A percentile compares a stretch with the other conserved stretches of the same genome.
These are phyloP conservation scores for Drosophila grimshawi DNA, from an alignment of 1,140 invertebrate species.

Conservation along the genomic window DNA sequence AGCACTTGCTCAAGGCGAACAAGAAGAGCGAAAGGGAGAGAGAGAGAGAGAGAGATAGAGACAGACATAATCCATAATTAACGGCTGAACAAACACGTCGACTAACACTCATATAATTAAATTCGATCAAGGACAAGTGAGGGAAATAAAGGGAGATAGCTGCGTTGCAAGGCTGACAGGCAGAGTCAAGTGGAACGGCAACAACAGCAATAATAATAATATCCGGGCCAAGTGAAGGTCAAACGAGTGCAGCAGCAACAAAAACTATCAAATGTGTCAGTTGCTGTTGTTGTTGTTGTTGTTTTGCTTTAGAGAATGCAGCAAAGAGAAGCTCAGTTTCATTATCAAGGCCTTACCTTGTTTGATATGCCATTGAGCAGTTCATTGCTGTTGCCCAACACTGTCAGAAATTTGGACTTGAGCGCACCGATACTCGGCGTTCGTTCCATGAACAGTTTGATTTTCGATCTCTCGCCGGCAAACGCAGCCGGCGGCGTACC, in stretches of 20 bases:
- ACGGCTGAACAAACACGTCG: conserved; percentile 10
- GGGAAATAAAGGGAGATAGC: background rate
- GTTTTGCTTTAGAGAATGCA: conserved; percentile 44
- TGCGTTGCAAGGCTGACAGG: conserved; percentile 8
- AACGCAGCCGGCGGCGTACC: conserved; percentile 70
- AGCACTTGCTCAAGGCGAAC: background rate
- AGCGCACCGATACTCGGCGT: conserved; percentile 84
- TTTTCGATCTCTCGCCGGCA: conserved; percentile 81
- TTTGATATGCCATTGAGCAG: conserved; percentile 85
- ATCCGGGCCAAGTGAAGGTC: conserved; percentile 70
- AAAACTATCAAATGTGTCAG: conserved; percentile 62
- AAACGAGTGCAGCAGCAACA: conserved; percentile 64
- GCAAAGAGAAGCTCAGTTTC: conserved; percentile 34
- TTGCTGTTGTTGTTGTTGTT: conserved; percentile 17
- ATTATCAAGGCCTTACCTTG: conserved; percentile 82
- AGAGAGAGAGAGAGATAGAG: background rate
- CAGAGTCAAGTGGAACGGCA: conserved; percentile 59
- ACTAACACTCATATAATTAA: conserved; percentile 59
- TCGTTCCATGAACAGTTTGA: conserved; percentile 84
- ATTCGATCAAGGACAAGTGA: conserved; percentile 63
- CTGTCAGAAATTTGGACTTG: conserved; percentile 85
- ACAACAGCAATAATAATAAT: conserved; percentile 24
- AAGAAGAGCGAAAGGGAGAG: background rate
- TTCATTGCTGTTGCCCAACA: conserved; percentile 85
- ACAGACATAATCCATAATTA: conserved; percentile 35